These are phyloP conservation scores for Ceyx margarethae DNA, from an alignment of 2,113 vertebrate species.

Conservation along the genomic window DNA sequence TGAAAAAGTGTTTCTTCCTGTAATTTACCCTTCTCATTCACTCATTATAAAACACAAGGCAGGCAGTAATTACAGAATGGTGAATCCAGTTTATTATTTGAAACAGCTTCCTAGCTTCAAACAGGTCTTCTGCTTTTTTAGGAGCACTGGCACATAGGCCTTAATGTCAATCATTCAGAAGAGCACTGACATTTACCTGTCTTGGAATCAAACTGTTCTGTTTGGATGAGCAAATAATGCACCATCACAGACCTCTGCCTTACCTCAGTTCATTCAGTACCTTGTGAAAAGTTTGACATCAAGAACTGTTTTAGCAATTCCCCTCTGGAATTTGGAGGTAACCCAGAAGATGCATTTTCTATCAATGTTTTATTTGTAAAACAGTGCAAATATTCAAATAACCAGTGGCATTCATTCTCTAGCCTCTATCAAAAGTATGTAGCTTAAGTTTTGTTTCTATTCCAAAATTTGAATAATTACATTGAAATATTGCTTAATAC, in stretches of 20 bases:
- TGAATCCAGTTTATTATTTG: background rate
- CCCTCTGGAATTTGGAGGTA: background rate
- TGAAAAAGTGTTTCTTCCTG: background rate
- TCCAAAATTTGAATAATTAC: background rate
- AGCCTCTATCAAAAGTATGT: background rate
- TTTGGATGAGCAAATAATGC: background rate
- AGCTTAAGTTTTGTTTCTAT: background rate
- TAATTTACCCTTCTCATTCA: background rate
- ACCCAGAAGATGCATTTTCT: background rate
- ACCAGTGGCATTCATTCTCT: background rate
- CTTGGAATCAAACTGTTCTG: background rate
- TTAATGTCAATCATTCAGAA: background rate
- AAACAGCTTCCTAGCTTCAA: conserved; percentile 1
- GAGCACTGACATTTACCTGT: background rate
- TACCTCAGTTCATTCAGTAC: background rate
- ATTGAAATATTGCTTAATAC: background rate
- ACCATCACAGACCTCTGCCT: background rate
- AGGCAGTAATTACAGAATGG: background rate
- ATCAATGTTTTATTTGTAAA: background rate
- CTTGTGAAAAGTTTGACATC: background rate
- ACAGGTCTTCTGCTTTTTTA: background rate
- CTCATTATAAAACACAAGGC: background rate
- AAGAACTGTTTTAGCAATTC: background rate
- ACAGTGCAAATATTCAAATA: background rate
- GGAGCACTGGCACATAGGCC: background rate